These are phyloP conservation scores for Hydraecia micacea DNA, from an alignment of 2,888 invertebrate genomes.

Conservation along the genomic window DNA sequence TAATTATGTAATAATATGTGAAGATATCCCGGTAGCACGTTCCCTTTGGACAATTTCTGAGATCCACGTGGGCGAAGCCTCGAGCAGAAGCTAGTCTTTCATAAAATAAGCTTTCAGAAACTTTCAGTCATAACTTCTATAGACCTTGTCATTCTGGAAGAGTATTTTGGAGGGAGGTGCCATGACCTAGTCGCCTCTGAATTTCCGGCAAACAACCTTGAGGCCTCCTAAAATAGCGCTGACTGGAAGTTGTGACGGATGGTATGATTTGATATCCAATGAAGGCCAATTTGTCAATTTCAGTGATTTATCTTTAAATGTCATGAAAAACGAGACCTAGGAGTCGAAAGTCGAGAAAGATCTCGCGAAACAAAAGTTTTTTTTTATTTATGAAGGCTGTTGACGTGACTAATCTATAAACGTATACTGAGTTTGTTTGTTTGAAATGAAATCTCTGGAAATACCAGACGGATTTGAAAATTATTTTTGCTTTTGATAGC, in stretches of 20 bases:
- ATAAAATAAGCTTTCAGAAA: background rate
- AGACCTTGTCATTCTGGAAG: background rate
- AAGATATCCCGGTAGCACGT: too few species aligned
- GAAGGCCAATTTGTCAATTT: slow-evolving; percentile 12
- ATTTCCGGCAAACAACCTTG: slow-evolving; percentile 14
- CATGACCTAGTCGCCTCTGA: slow-evolving; percentile 28
- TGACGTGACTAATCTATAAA: background rate
- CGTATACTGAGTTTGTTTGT: background rate
- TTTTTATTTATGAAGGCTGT: background rate
- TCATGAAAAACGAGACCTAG: slow-evolving; percentile 19
- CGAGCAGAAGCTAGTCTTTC: background rate
- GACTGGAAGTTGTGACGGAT: slow-evolving; percentile 20
- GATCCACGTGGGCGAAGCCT: too few species aligned
- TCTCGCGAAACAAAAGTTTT: background rate
- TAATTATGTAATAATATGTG: too few species aligned
- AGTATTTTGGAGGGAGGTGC: slow-evolving; percentile 8
- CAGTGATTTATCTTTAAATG: slow-evolving; percentile 34
- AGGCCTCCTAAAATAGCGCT: slow-evolving; percentile 34
- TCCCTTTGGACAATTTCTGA: too few species aligned
- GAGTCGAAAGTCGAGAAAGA: background rate
- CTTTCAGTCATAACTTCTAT: background rate
- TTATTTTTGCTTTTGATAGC: background rate
- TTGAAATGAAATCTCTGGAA: background rate
- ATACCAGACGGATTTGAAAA: background rate
- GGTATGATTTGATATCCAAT: slow-evolving; percentile 27